Percentiles rank a stretch among this genome's conserved stretches.
These are phyloP conservation scores for Cantharis rustica DNA, from an alignment of 2,888 invertebrate genomes.

Conservation along the genomic window DNA sequence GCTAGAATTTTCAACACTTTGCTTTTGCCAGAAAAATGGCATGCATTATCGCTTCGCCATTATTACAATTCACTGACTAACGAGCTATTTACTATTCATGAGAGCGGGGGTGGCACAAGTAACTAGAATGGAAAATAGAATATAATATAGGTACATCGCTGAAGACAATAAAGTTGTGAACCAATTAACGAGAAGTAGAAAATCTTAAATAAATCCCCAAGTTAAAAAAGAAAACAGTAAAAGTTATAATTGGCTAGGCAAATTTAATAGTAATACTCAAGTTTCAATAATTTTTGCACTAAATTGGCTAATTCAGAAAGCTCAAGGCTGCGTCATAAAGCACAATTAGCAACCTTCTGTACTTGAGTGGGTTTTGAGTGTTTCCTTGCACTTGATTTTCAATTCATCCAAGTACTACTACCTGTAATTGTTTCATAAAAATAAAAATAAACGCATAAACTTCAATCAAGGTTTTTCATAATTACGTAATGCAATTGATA, in stretches of 20 bases:
- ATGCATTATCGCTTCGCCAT: slow-evolving; percentile 36
- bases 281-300: slow-evolving; percentile 24
- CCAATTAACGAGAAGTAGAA: neutral
- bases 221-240: neutral
- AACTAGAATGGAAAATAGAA: slow-evolving; percentile 22
- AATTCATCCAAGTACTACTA: slow-evolving; percentile 40
- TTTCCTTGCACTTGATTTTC: slow-evolving; percentile 42
- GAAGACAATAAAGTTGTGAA: neutral
- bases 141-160: neutral
- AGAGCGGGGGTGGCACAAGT: slow-evolving; percentile 45
- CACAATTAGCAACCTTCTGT: slow-evolving; percentile 45
- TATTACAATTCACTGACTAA: slow-evolving; percentile 47
- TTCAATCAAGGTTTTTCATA: neutral
- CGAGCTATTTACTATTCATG: slow-evolving; percentile 52
- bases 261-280: neutral
- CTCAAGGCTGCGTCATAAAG: slow-evolving; percentile 42
- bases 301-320: slow-evolving; percentile 44
- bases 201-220: neutral
- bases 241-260: neutral
- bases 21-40: neutral
- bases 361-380: slow-evolving; percentile 36
- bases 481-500: neutral
- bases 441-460: neutral
- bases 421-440: neutral
- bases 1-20: neutral